Base-by-base conservation (phyloP, 1,140 invertebrate species). In the Maconellicoccus hirsutus region DNA sequence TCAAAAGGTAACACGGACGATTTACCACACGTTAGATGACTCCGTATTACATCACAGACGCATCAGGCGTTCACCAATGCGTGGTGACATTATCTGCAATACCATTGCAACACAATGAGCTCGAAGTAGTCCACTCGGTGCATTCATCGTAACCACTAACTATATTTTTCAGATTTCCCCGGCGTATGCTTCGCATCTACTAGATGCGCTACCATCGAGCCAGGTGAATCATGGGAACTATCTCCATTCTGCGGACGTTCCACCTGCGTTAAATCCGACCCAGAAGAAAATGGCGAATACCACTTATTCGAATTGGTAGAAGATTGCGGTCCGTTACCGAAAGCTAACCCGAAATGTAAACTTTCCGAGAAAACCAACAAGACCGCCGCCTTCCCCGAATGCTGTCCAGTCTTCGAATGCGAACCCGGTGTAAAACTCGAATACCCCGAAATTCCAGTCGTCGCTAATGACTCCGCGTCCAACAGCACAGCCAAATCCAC, bases 101-200 rank as follows among this genome's bases (percentile, higher is more conserved):
- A 52, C 42, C 42, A 19, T 33, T 33, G 12, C 29, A 16, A 19
- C 42, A 52, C 42, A 52, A 52, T 8, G n/a, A 14, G 42, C n/a
- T 52, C 42, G 42, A 52, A 52, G 42, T 52, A 52, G 42, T 52
- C n/a, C 42, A 52, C 10, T 52, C 2, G 42, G 42, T 52, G 6
- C 42, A 52, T 52, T 16, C 42, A 52, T 3, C n/a, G 42, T 52
- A 52, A 52, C 42, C 42, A 19, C 29, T 33, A 33, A 33, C 29
- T 19, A 14, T 27, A 16, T 73, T 33, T 82, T 80, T 6, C 80
- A 94, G 91, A 94, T 81, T 94, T 94, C 83, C 91, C 91, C 59
- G 89, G 89, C 10, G 85, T 91, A 82, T 94, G 91, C 77, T 94
- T 93, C 79, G 91, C 91, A 0, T 92, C 90, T 0, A 94, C 91